Base-by-base conservation (phyloP, 1,140 invertebrate species). In the Rhyzopertha dominica region DNA sequence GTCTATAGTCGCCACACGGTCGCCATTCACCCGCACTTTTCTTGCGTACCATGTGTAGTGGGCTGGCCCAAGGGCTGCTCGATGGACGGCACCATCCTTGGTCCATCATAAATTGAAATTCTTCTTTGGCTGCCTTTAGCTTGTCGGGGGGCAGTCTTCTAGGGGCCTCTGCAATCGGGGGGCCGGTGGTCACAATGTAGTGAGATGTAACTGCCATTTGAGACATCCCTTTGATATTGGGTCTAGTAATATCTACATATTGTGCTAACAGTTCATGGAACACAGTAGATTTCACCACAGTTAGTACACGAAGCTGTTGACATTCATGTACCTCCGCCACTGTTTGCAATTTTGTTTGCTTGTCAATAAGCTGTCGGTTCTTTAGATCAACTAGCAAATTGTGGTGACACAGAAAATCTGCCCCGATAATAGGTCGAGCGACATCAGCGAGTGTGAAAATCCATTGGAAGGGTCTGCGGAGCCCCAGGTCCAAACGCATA, bases 1-100 rank as follows among this genome's bases (percentile, higher is more conserved):
- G 26, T 4, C 67, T 49, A 43, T 71, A 77, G 52, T 76, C 73
- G 0, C 71, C 67, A 43, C 63, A 68, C 0, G 63, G 51, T 3
- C 70, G 44, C 49, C 59, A 69, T 5, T 43, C 41, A 4, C 61
- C 66, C 36, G 58, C n/a, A n/a, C n/a, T 53, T 42, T 54, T 54
- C 47, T 74, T 73, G 5, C 49, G 51, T 1, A 64, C 65, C 43
- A 73, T 52, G 32, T 70, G 63, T 12, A 70, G 28, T 12, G 67
- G 64, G 17, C 56, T 59, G 9, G 64, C 59, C 65, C 65, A 74
- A 8, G 64, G 48, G 37, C 66, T 67, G n/a, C n/a, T n/a, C 2
- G 63, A 64, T 1, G 61, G 62, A 1, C 61, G 47, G 12, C 53
- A 47, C 7, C 62, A 51, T 7, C 54, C 57, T 9, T 44, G 42